Base-by-base conservation (phyloP, 1,140 invertebrate species). In the Globodera ellingtonae region DNA sequence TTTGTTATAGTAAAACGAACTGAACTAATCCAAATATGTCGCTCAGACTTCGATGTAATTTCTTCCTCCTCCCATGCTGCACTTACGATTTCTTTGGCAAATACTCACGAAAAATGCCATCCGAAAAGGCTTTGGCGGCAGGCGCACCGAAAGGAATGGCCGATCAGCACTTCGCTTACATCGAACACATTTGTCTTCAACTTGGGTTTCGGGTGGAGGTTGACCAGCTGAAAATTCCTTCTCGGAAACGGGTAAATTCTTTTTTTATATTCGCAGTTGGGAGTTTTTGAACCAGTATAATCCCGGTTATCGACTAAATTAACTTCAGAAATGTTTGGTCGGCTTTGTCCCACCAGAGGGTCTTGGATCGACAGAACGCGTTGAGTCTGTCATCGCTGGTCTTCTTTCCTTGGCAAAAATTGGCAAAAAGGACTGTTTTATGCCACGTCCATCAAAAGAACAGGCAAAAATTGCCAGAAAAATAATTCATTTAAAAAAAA, bases 1-100 rank as follows among this genome's bases (percentile, higher is more conserved):
- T 48, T 62, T 76, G 46, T 75, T 0, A n/a, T 35, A 15, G 35
- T n/a, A 35, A 47, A 52, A 0, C 65, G 50, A 4, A 0, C 50
- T 35, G 1, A 35, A 35, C 35, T 35, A 35, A 35, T 70, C 3
- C n/a, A 8, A 48, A 70, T 76, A 24, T 81, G n/a, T 76, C 67
- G 18, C 69, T 46, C 56, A 83, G 82, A 62, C 73, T 77, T 10
- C n/a, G 48, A 4, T 84, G 82, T 59, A 77, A 75, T 59, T 84
- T 84, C 44, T 84, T 85, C 24, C 46, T 84, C 3, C 74, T 84
- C 52, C 83, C 83, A 5, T 84, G 83, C 67, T 84, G 83, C 56
- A 62, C 70, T 18, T 76, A 82, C 46, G 74, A 84, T 62, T 84
- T 84, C 65, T 84, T 72, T 75, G 46, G 24, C 72, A 3, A 59